These are phyloP conservation scores for Zosterops borbonicus DNA, from an alignment of 2,113 vertebrate genomes.

Conservation along the genomic window DNA sequence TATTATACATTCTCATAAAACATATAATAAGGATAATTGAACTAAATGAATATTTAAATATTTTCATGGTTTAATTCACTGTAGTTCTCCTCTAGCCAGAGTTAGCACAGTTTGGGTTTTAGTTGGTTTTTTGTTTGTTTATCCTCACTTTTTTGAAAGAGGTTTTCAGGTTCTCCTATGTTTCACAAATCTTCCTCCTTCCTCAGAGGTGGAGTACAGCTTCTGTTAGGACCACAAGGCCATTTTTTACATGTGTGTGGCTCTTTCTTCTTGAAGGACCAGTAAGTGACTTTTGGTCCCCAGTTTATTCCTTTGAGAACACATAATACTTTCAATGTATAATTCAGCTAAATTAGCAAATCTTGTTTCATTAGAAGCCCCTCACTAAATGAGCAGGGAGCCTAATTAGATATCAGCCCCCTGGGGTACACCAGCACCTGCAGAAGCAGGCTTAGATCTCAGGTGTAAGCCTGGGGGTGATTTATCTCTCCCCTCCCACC, in stretches of 20 bases:
- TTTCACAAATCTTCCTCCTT: neutral
- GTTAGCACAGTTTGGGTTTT: neutral
- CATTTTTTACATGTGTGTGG: neutral
- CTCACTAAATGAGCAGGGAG: neutral
- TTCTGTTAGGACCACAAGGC: neutral
- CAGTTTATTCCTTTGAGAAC: neutral
- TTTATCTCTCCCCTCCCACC: slow-evolving; percentile 1
- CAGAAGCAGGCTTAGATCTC: neutral
- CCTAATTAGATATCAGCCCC: neutral
- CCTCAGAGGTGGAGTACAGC: accelerated
- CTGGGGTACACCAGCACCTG: neutral
- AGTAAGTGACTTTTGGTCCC: neutral
- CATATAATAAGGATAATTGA: neutral
- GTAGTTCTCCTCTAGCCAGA: neutral
- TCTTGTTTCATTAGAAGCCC: neutral
- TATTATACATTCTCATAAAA: neutral
- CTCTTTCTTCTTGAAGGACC: neutral
- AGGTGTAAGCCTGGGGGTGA: slow-evolving; percentile 9
- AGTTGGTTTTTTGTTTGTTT: neutral
- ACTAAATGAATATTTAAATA: neutral
- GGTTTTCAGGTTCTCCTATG: neutral
- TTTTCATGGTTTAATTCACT: neutral
- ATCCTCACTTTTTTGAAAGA: neutral
- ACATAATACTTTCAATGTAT: neutral
- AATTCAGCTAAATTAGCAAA: neutral